These are phyloP conservation scores for Muscicapa comitata DNA, from an alignment of 2,797 vertebrate species.

Conservation along the genomic window DNA sequence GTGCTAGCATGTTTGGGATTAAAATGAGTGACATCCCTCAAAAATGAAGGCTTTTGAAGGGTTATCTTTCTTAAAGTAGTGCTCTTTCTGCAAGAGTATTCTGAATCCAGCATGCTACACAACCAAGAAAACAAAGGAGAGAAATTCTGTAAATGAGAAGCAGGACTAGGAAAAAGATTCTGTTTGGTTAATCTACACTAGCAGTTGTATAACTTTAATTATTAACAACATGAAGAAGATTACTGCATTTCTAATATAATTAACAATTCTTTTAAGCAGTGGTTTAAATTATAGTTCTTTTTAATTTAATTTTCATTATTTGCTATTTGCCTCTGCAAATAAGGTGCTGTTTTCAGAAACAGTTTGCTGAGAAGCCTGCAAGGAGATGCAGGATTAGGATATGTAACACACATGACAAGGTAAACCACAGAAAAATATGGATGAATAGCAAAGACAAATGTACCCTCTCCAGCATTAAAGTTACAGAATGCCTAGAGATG, in stretches of 20 bases:
- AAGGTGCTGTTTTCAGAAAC: not conserved
- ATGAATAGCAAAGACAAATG: not conserved
- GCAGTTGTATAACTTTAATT: not conserved
- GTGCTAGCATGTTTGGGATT: not conserved
- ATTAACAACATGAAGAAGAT: not conserved
- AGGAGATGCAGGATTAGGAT: not conserved
- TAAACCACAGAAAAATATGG: not conserved
- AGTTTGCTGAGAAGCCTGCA: not conserved
- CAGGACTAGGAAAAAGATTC: not conserved
- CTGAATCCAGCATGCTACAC: not conserved
- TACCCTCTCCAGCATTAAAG: not conserved
- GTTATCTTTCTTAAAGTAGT: not conserved
- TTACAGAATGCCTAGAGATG: not conserved
- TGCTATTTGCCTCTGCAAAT: not conserved
- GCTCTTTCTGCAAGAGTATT: not conserved
- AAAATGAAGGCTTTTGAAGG: not conserved
- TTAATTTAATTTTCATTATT: slow-evolving; percentile 9
- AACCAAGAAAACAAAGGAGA: not conserved
- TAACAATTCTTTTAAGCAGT: not conserved
- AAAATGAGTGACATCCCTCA: slow-evolving; percentile 48
- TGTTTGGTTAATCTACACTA: not conserved
- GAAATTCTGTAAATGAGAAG: not conserved
- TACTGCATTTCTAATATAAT: not conserved
- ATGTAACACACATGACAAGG: not conserved
- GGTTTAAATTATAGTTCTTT: not conserved